Evolutionary conservation across 1,140 invertebrate genomes (phyloP).

Genomic region (Trialeurodes vaporariorum): DNA sequence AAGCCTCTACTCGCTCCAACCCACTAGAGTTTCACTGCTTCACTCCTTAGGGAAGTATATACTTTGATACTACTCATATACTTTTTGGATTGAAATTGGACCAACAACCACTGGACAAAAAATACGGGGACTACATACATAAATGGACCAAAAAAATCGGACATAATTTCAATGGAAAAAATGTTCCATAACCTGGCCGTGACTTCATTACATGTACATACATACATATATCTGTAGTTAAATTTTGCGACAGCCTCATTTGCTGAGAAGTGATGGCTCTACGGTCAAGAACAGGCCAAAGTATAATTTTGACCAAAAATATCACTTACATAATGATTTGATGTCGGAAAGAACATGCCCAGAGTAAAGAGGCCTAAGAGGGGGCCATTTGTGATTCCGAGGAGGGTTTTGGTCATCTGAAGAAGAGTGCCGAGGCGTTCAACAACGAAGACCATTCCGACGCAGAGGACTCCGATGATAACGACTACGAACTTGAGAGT

Average conservation of each 20-base stretch:
- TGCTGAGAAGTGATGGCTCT: no score
- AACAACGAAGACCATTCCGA: slow-evolving; percentile 51
- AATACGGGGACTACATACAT: not conserved
- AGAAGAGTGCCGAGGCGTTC: slow-evolving; percentile 47
- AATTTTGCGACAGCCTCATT: no score
- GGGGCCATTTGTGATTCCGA: slow-evolving; percentile 58
- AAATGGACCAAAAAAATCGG: not conserved
- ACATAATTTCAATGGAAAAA: not conserved
- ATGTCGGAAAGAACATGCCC: slow-evolving; percentile 61
- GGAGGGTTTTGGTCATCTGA: slow-evolving; percentile 48
- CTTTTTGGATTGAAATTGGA: no score
- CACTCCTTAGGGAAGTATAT: no score
- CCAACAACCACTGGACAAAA: not conserved
- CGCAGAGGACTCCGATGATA: slow-evolving; percentile 47
- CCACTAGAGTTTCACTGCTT: no score
- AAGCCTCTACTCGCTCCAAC: no score
- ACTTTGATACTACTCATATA: no score
- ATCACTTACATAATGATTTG: slow-evolving; percentile 39
- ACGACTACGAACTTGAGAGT: slow-evolving; percentile 56
- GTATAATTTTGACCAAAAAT: not conserved
- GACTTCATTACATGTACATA: no score
- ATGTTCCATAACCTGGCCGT: no score
- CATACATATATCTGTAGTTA: no score
- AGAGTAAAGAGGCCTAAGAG: slow-evolving; percentile 62
- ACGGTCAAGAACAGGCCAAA: slow-evolving; percentile 9